Evolutionary conservation across 2,113 vertebrate species (phyloP), one percentile per base, ranked within the genome.

Genomic region (Atractosteus spatula): DNA sequence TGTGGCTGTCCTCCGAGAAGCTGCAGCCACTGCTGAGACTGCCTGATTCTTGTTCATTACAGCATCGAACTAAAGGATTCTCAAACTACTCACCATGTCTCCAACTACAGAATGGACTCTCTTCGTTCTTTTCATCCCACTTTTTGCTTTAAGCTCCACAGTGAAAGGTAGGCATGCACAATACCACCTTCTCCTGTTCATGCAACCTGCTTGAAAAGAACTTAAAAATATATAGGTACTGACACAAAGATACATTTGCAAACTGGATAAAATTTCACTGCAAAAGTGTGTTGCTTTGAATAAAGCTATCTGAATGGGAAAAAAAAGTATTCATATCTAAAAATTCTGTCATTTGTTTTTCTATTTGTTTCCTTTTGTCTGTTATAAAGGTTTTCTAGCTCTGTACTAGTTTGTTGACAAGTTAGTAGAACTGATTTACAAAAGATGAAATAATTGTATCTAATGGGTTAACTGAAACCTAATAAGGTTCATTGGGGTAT

Each of bases 71-170:
- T 69, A 56, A 79, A 79, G 78, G 81, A 81, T 71, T 17, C 72
- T 62, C 73, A 80, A 87, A 67, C 79, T 86, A 87, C 80, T 81
- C 82, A 85, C 82, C 63, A 92, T 93, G 91, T 81, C 85, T 88
- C 77, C 83, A 82, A 76, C 82, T 79, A 81, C 87, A 83, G 85
- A 86, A 84, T 84, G 88, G 83, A 91, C 87, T 78, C 83, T 92
- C 64, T 78, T 89, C 70, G 87, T 82, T 72, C 81, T 92, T 78
- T 85, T 90, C 68, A 71, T 91, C 14, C 79, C 86, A 41, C 83
- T 93, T 78, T 84, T 85, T 76, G 76, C 87, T 80, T 77, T 88
- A 55, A 84, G 77, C 71, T 76, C 79, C 56, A 79, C 83, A 55
- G 83, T 81, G 75, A 70, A 87, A 89, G 92, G 91, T 92, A 90